Conservation (phyloP, 2,888 invertebrate genomes). For the Amiota minor region DNA sequence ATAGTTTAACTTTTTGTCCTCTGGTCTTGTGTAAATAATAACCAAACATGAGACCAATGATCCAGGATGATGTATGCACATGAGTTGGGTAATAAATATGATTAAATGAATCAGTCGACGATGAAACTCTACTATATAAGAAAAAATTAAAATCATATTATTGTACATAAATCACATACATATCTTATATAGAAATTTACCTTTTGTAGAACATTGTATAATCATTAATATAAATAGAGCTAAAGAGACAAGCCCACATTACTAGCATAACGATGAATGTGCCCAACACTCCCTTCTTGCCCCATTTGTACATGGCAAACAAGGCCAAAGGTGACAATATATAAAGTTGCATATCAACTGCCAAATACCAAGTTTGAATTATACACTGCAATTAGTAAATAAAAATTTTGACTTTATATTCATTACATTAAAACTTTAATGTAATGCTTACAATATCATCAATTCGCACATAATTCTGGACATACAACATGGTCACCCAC, state of each 20-base stretch:
- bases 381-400: slow-evolving; percentile 70
- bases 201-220: slow-evolving; percentile 47
- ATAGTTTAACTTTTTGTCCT: slow-evolving; percentile 42
- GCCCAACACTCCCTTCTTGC: slow-evolving; percentile 51
- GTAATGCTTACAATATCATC: slow-evolving; percentile 56
- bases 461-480: slow-evolving; percentile 73
- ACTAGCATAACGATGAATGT: slow-evolving; percentile 53
- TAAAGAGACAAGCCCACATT: slow-evolving; percentile 60
- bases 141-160: neutral
- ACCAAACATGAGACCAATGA: slow-evolving; percentile 62
- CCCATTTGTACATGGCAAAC: slow-evolving; percentile 72
- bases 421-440: too few relatives aligned
- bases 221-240: slow-evolving; percentile 54
- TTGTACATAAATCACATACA: neutral
- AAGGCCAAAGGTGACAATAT: slow-evolving; percentile 75
- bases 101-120: slow-evolving; percentile 27
- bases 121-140: neutral
- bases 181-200: slow-evolving; percentile 33
- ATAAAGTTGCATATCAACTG: slow-evolving; percentile 77
- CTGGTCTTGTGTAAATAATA: slow-evolving; percentile 56
- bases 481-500: slow-evolving; percentile 74
- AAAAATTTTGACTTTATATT: neutral
- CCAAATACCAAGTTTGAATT: slow-evolving; percentile 76
- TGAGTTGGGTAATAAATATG: slow-evolving; percentile 61
- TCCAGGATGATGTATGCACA: slow-evolving; percentile 60